Evolutionary conservation across 1,140 invertebrate species (phyloP), one percentile per base, ranked within the genome.

Genomic region (Myzus persicae): DNA sequence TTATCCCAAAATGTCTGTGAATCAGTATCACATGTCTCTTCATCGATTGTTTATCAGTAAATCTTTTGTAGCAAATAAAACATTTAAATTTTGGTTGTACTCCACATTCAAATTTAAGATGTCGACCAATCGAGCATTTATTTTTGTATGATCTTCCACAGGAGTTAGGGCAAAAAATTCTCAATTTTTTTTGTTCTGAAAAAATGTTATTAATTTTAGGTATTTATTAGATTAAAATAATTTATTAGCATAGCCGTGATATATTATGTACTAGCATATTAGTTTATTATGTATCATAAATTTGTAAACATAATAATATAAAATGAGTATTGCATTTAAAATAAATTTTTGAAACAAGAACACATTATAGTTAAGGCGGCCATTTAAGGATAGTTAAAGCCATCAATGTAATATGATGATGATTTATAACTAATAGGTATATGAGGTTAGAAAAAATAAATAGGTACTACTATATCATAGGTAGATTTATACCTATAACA

Each of bases 91-190:
- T 94, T 22, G 94, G 94, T 85, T 94, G 94, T 89, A 93, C 93
- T 24, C 84, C 96, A 90, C 96, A 96, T 89, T 96, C 96, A n/a
- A 96, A 96, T 24, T 96, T 95, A 91, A 95, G 95, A 94, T 96
- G 96, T 26, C 96, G 95, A 67, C 95, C 95, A 22, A 96, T 94
- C 94, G 96, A 96, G 76, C 95, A 95, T 42, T 95, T 94, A 94
- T 95, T 95, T 91, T 95, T 95, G 94, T 96, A 96, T 42, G 94
- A 94, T 88, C 95, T 95, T 3, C 95, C 96, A 91, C 96, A 96
- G 7, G 6, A 6, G n/a, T 91, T 94, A 1, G 93, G 88, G 48
- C 93, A 93, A 84, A 7, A 84, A 22, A 40, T 40, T 42, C 20
- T 40, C 8, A 6, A 20, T 42, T 42, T 3, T 1, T 11, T 31